Percentiles rank a stretch among this genome's conserved stretches.
Evolutionary conservation across 2,797 vertebrate species (phyloP).

Genomic region (Acanthurus tractus): DNA sequence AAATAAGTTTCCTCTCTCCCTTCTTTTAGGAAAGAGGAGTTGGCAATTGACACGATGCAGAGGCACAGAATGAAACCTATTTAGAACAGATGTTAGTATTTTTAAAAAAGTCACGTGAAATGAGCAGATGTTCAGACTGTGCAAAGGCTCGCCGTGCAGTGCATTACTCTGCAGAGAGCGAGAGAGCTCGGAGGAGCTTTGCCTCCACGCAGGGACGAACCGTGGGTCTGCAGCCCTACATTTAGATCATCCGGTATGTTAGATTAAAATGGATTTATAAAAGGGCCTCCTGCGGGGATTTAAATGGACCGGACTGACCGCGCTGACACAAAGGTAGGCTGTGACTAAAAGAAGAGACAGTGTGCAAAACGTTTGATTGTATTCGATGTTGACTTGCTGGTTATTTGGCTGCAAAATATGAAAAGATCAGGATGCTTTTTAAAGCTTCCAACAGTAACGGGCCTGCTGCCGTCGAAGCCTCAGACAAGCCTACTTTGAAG

Average conservation of each 20-base stretch:
- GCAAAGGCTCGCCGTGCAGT: slow-evolving; percentile 84
- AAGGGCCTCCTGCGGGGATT: slow-evolving; percentile 34
- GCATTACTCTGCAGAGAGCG: slow-evolving; percentile 55
- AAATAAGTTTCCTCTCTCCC: slow-evolving; percentile 63
- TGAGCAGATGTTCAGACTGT: slow-evolving; percentile 93
- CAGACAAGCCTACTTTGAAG: slow-evolving; percentile 20
- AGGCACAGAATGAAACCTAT: slow-evolving; percentile 94
- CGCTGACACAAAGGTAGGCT: slow-evolving; percentile 58
- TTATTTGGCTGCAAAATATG: slow-evolving; percentile 14
- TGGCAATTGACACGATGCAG: slow-evolving; percentile 90
- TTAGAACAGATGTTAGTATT: slow-evolving; percentile 95
- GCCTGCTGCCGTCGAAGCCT: slow-evolving; percentile 39
- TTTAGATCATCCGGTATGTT: neutral
- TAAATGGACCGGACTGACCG: slow-evolving; percentile 11
- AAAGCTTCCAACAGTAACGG: slow-evolving; percentile 28
- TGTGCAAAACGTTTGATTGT: neutral
- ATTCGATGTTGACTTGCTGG: neutral
- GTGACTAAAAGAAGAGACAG: neutral
- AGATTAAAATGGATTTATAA: slow-evolving; percentile 59
- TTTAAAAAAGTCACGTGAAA: slow-evolving; percentile 92
- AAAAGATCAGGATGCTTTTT: slow-evolving; percentile 25
- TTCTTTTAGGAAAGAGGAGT: slow-evolving; percentile 75
- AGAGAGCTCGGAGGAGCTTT: slow-evolving; percentile 40
- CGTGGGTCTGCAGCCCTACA: neutral
- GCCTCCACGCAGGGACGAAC: slow-evolving; percentile 18